phyloP scores from a whole-genome alignment of 2,113 vertebrate species.

The Felis chaus region DNA sequence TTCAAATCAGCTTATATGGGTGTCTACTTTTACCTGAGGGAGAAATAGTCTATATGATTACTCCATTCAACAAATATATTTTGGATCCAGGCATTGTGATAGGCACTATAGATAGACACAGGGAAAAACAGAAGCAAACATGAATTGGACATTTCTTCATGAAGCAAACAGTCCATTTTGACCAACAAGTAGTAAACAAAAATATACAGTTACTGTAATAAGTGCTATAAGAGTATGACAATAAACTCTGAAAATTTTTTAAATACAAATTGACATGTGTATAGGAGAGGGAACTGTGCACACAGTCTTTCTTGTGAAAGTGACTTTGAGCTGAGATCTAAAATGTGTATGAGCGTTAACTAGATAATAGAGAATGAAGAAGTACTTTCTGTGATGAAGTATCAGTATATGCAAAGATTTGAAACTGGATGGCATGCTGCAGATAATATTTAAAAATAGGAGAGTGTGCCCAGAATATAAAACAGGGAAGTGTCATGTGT shows the following conservation, averaged over 20 bases:
- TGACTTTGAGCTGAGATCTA: not conserved
- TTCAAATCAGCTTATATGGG: not conserved
- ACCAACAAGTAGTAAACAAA: not conserved
- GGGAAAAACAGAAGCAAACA: not conserved
- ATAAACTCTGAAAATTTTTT: not conserved
- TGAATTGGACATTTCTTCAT: not conserved
- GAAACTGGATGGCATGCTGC: not conserved
- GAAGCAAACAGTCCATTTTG: not conserved
- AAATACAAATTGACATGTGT: not conserved
- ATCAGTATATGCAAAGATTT: not conserved
- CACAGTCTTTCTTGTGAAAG: not conserved
- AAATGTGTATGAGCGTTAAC: not conserved
- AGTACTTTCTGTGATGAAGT: not conserved
- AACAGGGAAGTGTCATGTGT: not conserved
- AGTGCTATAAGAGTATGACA: not conserved
- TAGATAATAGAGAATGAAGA: not conserved
- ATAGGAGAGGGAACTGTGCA: not conserved
- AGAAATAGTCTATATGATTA: not conserved
- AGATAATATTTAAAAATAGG: not conserved
- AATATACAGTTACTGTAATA: not conserved
- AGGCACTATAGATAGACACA: not conserved
- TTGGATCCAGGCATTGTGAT: not conserved
- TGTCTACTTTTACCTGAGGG: not conserved
- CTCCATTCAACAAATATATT: not conserved
- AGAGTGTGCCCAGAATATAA: not conserved